Evolutionary conservation across 2,888 invertebrate genomes (phyloP).

Genomic region (Zhuqinia jingwanae): DNA sequence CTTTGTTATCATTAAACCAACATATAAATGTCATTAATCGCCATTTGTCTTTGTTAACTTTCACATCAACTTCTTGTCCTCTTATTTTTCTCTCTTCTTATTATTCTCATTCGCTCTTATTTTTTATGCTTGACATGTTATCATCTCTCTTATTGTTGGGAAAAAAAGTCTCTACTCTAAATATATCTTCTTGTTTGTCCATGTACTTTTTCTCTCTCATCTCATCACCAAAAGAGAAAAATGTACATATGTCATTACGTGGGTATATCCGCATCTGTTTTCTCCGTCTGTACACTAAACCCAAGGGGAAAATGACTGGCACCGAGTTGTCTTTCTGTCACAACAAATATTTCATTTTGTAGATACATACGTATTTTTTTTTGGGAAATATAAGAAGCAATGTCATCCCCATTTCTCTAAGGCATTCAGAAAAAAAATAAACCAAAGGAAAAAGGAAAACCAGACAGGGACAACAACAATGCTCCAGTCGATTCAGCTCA

Average conservation of each 20-base stretch:
- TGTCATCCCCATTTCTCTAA: too few species aligned
- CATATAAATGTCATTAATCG: slow-evolving; percentile 57
- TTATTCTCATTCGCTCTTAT: slow-evolving; percentile 14
- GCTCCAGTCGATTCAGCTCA: not conserved
- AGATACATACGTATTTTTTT: not conserved
- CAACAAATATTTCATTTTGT: slow-evolving; percentile 48
- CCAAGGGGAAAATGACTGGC: slow-evolving; percentile 39
- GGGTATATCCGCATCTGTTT: not conserved
- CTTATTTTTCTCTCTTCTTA: not conserved
- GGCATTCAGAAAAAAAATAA: too few species aligned
- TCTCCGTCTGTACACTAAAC: not conserved
- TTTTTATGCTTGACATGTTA: slow-evolving; percentile 27
- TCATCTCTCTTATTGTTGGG: not conserved
- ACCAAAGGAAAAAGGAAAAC: too few species aligned
- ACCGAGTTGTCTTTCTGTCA: slow-evolving; percentile 51
- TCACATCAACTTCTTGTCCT: not conserved
- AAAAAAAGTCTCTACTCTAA: not conserved
- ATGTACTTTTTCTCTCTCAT: not conserved
- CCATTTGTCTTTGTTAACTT: slow-evolving; percentile 60
- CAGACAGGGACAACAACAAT: too few species aligned
- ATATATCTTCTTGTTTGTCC: not conserved
- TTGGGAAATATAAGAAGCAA: too few species aligned
- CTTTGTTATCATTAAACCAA: too few species aligned
- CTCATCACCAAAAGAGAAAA: not conserved
- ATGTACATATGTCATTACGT: not conserved